Evolutionary conservation across 2,797 vertebrate genomes (phyloP).

Genomic region (Anabas testudineus): DNA sequence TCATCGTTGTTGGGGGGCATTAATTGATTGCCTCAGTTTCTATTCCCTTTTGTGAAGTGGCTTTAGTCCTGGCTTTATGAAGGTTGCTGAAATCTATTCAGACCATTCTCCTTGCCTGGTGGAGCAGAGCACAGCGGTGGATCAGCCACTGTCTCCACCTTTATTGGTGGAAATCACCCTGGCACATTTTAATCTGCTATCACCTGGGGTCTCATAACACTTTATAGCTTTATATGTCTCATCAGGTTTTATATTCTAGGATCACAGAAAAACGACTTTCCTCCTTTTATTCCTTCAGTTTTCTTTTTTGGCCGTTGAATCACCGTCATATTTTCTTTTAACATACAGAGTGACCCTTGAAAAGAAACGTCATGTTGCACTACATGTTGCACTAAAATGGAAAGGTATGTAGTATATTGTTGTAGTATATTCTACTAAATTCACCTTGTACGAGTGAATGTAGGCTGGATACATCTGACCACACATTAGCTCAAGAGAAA

Average conservation of each 20-base stretch:
- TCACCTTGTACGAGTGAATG: constrained; percentile 26
- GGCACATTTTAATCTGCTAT: constrained; percentile 73
- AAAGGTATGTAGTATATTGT: constrained; percentile 23
- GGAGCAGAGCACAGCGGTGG: constrained; percentile 65
- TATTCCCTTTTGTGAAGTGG: constrained; percentile 72
- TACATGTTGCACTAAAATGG: constrained; percentile 1
- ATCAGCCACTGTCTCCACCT: constrained; percentile 61
- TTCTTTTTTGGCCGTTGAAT: constrained; percentile 34
- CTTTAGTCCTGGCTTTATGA: constrained; percentile 69
- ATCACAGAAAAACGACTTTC: constrained; percentile 58
- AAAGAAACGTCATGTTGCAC: not conserved
- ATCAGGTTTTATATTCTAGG: constrained; percentile 67
- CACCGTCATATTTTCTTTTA: constrained; percentile 4
- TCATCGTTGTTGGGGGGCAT: constrained; percentile 64
- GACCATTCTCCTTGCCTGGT: constrained; percentile 65
- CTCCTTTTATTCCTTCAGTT: constrained; percentile 23
- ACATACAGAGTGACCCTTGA: not conserved
- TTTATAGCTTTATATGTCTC: constrained; percentile 74
- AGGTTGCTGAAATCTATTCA: constrained; percentile 75
- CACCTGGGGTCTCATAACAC: constrained; percentile 67
- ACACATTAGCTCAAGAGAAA: constrained; percentile 56
- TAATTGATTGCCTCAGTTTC: constrained; percentile 81
- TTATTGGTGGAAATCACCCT: constrained; percentile 68
- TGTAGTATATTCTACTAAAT: too few relatives aligned
- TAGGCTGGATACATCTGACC: constrained; percentile 39